Evolutionary conservation across 2,888 invertebrate species (phyloP), one percentile per base, ranked within the genome.

Genomic region (Mimumesa dahlbomi): DNA sequence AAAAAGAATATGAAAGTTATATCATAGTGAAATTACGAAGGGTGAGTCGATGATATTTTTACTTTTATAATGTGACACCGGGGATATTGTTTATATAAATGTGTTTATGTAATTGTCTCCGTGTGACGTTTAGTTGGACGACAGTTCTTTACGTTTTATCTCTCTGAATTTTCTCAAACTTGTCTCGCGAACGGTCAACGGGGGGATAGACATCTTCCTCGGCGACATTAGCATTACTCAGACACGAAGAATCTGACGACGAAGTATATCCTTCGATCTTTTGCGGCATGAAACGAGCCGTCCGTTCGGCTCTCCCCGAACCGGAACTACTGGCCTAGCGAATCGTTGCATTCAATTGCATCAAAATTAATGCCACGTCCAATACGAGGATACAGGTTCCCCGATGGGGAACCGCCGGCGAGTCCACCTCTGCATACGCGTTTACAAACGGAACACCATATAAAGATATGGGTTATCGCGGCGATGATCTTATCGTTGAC

Each of bases 401-500:
- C 31, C 63, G 59, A 53, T 54, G 57, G n/a, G n/a, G 36, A 49
- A 56, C 61, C n/a, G 53, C 54, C 18, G 42, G 40, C 31, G 48
- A 46, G 58, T 29, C n/a, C 45, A 2, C 22, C 14, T 43, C 31
- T 52, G 48, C 38, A 22, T 52, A 16, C 21, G 36, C 36, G 49
- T 19, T 61, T 49, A 25, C 62, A 56, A 70, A 76, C 66, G 59
- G 59, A 59, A 61, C 64, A 61, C 61, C 75, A 48, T 78, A 59
- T 65, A 74, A 53, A 75, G 56, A 14, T 6, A 5, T 45, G 45
- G 36, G 31, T 59, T 79, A 79, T 79, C 68, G 62, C 7, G 48
- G 46, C 45, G 42, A 40, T 67, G 79, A 84, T 86, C 84, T 85
- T 85, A 85, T 86, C 84, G 68, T 42, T 58, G 68, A 77, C 80